Percentiles rank a stretch among this genome's conserved stretches.
Conservation (phyloP, 2,113 vertebrate genomes). For the Andinoacara biseriatus region DNA sequence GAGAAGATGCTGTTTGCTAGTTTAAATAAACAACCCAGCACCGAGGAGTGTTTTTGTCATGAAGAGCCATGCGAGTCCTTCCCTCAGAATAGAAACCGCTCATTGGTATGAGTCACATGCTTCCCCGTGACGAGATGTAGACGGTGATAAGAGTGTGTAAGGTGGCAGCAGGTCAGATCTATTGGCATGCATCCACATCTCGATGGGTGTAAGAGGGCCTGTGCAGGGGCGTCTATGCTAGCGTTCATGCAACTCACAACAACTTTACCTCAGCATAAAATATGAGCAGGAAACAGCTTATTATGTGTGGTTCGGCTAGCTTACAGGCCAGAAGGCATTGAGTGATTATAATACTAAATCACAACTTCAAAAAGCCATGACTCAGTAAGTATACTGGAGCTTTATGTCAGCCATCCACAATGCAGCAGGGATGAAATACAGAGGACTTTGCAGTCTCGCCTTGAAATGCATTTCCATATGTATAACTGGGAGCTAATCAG, state of each 20-base stretch:
- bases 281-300: slow-evolving; percentile 48
- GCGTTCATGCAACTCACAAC: slow-evolving; percentile 4
- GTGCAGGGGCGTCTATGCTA: neutral
- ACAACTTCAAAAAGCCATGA: slow-evolving; percentile 45
- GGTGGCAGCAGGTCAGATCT: slow-evolving; percentile 40
- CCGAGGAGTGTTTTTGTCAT: neutral
- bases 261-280: slow-evolving; percentile 39
- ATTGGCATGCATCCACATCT: slow-evolving; percentile 35
- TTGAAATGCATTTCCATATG: slow-evolving; percentile 37
- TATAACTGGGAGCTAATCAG: slow-evolving; percentile 26
- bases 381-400: slow-evolving; percentile 33
- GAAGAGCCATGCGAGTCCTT: neutral
- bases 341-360: slow-evolving; percentile 59
- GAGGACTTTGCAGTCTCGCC: slow-evolving; percentile 5
- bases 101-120: slow-evolving; percentile 34
- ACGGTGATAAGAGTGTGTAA: slow-evolving; percentile 23
- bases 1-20: neutral
- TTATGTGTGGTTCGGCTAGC: slow-evolving; percentile 44
- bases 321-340: slow-evolving; percentile 44
- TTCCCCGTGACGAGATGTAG: slow-evolving; percentile 33
- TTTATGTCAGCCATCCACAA: slow-evolving; percentile 12
- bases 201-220: slow-evolving; percentile 13
- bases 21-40: neutral
- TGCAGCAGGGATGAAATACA: slow-evolving; percentile 32
- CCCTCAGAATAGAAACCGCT: neutral